Percentiles rank a stretch among this genome's conserved stretches.
These are phyloP conservation scores for Tapirus terrestris DNA, from an alignment of 2,113 vertebrate species.

Conservation along the genomic window DNA sequence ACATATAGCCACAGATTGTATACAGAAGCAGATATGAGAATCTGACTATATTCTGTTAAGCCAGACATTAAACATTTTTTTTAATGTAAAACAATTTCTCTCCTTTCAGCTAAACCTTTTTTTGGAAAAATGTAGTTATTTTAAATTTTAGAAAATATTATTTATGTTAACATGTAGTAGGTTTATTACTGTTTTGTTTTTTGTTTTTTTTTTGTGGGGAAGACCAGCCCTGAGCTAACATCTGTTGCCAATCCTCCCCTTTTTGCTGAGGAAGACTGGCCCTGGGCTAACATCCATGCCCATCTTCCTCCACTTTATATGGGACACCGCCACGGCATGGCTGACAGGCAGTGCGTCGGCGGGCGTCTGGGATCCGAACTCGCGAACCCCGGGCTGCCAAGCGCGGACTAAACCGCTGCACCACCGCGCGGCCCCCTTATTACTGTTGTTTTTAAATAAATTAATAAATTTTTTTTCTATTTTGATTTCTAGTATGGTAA, in stretches of 20 bases:
- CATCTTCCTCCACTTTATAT: too few species aligned
- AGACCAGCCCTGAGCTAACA: too few species aligned
- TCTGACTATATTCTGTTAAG: background rate
- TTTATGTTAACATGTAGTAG: background rate
- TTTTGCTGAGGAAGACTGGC: too few species aligned
- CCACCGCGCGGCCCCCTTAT: too few species aligned
- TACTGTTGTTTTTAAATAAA: background rate
- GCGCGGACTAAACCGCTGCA: too few species aligned
- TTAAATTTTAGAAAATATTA: background rate
- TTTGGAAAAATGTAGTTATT: background rate
- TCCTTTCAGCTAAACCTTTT: background rate
- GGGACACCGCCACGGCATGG: too few species aligned
- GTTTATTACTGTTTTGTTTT: background rate
- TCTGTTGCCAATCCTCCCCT: too few species aligned
- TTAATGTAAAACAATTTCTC: background rate
- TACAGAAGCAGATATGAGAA: background rate
- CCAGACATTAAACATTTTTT: background rate
- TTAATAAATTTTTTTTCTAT: background rate
- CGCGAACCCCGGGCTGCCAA: too few species aligned
- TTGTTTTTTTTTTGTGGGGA: too few species aligned
- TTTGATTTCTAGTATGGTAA: background rate
- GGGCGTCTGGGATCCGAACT: too few species aligned
- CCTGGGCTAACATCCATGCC: too few species aligned
- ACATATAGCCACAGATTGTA: background rate
- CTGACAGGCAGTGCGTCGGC: too few species aligned